These are phyloP conservation scores for Meta bourneti DNA, from an alignment of 2,888 invertebrate species.

Conservation along the genomic window DNA sequence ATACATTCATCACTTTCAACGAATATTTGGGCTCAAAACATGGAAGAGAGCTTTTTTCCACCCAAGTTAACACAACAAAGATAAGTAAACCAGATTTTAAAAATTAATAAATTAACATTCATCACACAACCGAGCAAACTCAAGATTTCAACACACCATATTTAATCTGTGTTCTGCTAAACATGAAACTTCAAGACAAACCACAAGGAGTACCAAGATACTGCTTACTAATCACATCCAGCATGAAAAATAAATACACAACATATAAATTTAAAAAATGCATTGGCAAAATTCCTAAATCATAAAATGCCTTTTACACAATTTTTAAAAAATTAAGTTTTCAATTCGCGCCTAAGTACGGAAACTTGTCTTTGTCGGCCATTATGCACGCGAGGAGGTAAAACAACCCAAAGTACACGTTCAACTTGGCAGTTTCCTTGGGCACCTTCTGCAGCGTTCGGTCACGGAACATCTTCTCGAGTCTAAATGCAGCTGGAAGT, in stretches of 20 bases:
- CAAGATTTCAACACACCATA: background rate
- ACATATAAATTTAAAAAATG: constrained; percentile 19
- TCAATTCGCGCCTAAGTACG: constrained; percentile 68
- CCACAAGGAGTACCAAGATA: background rate
- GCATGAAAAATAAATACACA: constrained; percentile 20
- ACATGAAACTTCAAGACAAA: background rate
- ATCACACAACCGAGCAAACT: constrained; percentile 9
- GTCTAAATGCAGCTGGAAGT: constrained; percentile 91
- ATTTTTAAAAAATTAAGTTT: too few species aligned
- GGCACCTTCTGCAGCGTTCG: constrained; percentile 91
- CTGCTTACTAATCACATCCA: constrained; percentile 24
- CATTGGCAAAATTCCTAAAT: constrained; percentile 12
- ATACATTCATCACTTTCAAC: constrained; percentile 35
- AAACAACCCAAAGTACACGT: constrained; percentile 93
- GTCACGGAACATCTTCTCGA: constrained; percentile 92
- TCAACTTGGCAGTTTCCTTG: constrained; percentile 92
- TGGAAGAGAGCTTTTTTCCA: constrained; percentile 35
- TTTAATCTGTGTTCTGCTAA: background rate
- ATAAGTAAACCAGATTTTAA: background rate
- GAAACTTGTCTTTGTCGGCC: constrained; percentile 75
- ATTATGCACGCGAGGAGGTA: constrained; percentile 87
- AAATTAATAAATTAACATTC: constrained; percentile 36
- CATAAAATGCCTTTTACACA: too few species aligned
- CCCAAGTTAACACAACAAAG: background rate
- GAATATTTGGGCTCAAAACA: constrained; percentile 56